Conservation (phyloP, 2,888 invertebrate genomes). For the Macrophya annulata region DNA sequence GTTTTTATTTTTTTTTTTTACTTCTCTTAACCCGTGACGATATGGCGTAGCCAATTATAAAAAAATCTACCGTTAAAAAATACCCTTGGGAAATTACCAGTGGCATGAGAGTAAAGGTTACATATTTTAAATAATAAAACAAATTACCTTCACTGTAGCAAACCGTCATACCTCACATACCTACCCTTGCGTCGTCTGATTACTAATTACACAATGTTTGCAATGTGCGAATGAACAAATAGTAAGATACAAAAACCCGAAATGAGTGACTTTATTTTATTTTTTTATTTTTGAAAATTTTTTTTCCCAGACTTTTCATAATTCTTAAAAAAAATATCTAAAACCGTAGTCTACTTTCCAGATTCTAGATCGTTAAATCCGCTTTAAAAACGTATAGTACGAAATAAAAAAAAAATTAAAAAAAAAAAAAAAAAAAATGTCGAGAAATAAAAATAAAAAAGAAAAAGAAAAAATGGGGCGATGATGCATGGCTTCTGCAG, state of each 20-base stretch:
- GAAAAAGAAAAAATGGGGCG: background rate
- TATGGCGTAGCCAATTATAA: conserved; percentile 41
- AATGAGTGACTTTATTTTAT: too few relatives aligned
- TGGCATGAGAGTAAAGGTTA: conserved; percentile 31
- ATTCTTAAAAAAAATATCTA: background rate
- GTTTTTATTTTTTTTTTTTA: background rate
- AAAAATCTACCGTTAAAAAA: conserved; percentile 34
- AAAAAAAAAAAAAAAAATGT: background rate
- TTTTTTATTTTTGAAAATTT: background rate
- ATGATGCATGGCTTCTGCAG: conserved; percentile 7
- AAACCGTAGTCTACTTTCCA: background rate
- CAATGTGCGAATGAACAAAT: background rate
- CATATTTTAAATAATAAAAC: conserved; percentile 55
- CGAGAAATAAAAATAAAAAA: background rate
- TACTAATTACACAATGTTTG: conserved; percentile 23
- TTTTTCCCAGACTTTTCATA: background rate
- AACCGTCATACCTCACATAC: background rate
- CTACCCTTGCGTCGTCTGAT: conserved; percentile 43
- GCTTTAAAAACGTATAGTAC: too few relatives aligned
- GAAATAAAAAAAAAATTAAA: background rate
- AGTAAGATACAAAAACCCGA: background rate
- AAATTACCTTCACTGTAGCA: conserved; percentile 26
- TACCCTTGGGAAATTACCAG: conserved; percentile 48
- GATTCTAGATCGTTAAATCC: background rate
- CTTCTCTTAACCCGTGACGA: background rate